Conservation (phyloP, 2,797 vertebrate species). For the Aselliscus stoliczkanus region DNA sequence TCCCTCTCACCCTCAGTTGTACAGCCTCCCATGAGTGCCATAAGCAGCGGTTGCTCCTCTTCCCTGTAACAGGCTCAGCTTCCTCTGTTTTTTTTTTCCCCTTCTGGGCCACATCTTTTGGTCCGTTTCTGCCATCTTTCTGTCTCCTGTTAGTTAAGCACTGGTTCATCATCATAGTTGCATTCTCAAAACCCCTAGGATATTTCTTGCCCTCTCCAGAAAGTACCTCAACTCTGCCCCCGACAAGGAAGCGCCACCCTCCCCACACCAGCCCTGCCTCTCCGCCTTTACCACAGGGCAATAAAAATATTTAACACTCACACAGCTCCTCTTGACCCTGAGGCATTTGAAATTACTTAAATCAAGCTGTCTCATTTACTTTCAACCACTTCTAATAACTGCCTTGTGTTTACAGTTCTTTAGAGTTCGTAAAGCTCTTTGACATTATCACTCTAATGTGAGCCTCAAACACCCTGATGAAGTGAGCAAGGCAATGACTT, state of each 20-base stretch:
- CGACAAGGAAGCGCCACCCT: neutral
- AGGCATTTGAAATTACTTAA: slow-evolving; percentile 38
- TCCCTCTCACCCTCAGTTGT: neutral
- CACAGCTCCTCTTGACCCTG: neutral
- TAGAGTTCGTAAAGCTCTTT: slow-evolving; percentile 8
- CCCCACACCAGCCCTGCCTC: neutral
- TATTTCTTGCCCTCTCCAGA: neutral
- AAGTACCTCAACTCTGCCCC: neutral
- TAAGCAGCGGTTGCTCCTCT: neutral
- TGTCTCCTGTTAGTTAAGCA: neutral
- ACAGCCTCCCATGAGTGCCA: fast-evolving
- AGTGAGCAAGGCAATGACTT: slow-evolving; percentile 32
- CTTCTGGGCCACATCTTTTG: neutral
- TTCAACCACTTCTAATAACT: slow-evolving; percentile 48
- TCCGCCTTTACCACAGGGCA: neutral
- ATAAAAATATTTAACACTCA: neutral
- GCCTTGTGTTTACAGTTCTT: slow-evolving; percentile 41
- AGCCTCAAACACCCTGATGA: slow-evolving; percentile 45
- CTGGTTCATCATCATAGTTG: neutral
- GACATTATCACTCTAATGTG: slow-evolving; percentile 54
- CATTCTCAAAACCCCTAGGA: neutral
- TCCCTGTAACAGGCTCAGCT: neutral
- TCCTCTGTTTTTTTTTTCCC: neutral
- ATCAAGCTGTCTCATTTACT: slow-evolving; percentile 38
- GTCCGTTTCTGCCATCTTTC: neutral